Conservation (phyloP, 2,888 invertebrate species). For the Archaeoteleia sp. region DNA sequence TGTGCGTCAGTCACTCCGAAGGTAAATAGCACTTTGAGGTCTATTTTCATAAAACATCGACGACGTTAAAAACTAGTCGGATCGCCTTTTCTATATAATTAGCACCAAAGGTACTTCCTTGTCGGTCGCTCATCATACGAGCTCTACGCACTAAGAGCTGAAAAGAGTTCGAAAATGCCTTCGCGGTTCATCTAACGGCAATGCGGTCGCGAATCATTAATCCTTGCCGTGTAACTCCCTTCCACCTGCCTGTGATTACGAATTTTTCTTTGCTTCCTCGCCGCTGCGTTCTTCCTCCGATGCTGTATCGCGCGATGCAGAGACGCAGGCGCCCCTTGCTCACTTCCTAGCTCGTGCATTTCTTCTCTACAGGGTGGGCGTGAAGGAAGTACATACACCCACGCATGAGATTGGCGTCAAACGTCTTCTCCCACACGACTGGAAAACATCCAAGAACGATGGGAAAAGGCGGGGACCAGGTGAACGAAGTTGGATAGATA, state of each 20-base stretch:
- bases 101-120: no score
- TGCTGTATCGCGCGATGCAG: no score
- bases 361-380: slow-evolving; percentile 45
- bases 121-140: no score
- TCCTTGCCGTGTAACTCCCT: slow-evolving; percentile 57
- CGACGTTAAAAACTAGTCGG: no score
- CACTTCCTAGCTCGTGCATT: slow-evolving; percentile 19
- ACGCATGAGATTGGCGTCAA: slow-evolving; percentile 58
- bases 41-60: no score
- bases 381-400: slow-evolving; percentile 56
- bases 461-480: slow-evolving; percentile 37
- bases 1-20: no score
- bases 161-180: no score
- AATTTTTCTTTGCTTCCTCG: slow-evolving; percentile 43
- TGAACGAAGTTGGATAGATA: slow-evolving; percentile 16
- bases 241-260: slow-evolving; percentile 63
- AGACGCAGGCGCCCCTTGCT: no score
- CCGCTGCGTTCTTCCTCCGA: slow-evolving; percentile 28
- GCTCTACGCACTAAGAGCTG: no score
- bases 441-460: slow-evolving; percentile 31
- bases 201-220: slow-evolving; percentile 67
- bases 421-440: slow-evolving; percentile 58
- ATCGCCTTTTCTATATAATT: no score
- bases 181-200: no score
- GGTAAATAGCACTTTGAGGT: no score